Evolutionary conservation across 2,797 vertebrate species (phyloP).

Genomic region (Carduelis carduelis): DNA sequence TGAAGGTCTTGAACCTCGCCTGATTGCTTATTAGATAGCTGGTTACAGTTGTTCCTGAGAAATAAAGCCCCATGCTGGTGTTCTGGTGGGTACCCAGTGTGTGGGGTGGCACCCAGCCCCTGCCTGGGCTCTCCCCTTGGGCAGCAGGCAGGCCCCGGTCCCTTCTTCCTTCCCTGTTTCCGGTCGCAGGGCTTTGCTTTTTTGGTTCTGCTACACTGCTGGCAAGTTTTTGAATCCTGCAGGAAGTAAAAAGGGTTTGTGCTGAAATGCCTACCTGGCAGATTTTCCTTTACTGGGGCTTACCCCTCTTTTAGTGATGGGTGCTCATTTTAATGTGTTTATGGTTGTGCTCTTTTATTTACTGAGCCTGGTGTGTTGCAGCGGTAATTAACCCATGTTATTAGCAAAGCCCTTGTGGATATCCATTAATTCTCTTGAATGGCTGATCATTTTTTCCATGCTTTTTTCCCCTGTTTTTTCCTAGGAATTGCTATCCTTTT

Average conservation of each 20-base stretch:
- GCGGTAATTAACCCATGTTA: conserved; percentile 92
- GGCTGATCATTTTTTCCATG: conserved; percentile 71
- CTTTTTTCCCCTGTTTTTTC: conserved; percentile 62
- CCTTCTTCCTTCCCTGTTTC: background rate
- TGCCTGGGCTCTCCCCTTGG: background rate
- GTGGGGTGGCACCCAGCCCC: background rate
- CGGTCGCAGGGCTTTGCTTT: background rate
- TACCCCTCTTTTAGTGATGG: conserved; percentile 66
- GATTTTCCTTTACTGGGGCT: conserved; percentile 68
- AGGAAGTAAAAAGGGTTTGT: conserved; percentile 11
- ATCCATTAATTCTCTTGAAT: conserved; percentile 81
- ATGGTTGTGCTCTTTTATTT: conserved; percentile 82
- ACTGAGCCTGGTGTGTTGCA: conserved; percentile 84
- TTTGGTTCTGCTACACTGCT: background rate
- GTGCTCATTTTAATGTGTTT: conserved; percentile 80
- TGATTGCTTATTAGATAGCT: background rate
- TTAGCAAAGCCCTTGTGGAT: conserved; percentile 85
- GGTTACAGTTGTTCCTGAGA: background rate
- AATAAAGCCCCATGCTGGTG: background rate
- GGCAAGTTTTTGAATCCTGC: conserved; percentile 51
- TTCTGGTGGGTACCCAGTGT: background rate
- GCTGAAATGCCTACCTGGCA: conserved; percentile 59
- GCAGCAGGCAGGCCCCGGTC: background rate
- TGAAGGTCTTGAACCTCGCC: background rate
- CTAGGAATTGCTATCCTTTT: conserved; percentile 67